These are phyloP conservation scores for Crypturellus undulatus DNA, from an alignment of 2,113 vertebrate genomes.

Conservation along the genomic window DNA sequence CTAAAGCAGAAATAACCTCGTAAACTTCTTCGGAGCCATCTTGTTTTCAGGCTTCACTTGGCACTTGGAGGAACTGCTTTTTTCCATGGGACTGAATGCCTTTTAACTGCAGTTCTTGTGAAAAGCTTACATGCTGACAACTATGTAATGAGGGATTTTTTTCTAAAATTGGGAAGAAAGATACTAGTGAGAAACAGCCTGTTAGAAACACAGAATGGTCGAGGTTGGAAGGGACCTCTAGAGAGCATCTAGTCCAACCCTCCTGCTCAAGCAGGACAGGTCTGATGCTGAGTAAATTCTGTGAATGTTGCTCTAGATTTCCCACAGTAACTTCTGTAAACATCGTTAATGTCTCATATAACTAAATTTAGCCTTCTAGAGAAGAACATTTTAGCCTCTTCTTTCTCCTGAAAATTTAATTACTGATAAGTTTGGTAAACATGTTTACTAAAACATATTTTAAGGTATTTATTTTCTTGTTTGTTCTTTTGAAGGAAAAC, in stretches of 20 bases:
- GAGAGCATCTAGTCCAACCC: no score
- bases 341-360: background rate
- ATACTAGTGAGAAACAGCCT: background rate
- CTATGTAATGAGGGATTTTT: background rate
- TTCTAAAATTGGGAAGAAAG: background rate
- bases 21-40: background rate
- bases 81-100: background rate
- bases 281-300: background rate
- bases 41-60: background rate
- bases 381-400: background rate
- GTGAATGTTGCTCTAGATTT: background rate
- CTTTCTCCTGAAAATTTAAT: background rate
- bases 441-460: background rate
- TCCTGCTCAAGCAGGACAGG: background rate
- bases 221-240: no score
- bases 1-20: background rate
- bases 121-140: background rate
- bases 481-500: conserved; percentile 79
- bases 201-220: background rate
- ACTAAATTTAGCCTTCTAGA: background rate
- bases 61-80: background rate
- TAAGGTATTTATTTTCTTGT: background rate
- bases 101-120: background rate
- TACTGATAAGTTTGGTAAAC: background rate
- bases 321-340: background rate